Evolutionary conservation across 30 jellyfish, hydroid and myxozoan genomes (phyloP).

Genomic region (Hydractinia symbiolongicarpus): DNA sequence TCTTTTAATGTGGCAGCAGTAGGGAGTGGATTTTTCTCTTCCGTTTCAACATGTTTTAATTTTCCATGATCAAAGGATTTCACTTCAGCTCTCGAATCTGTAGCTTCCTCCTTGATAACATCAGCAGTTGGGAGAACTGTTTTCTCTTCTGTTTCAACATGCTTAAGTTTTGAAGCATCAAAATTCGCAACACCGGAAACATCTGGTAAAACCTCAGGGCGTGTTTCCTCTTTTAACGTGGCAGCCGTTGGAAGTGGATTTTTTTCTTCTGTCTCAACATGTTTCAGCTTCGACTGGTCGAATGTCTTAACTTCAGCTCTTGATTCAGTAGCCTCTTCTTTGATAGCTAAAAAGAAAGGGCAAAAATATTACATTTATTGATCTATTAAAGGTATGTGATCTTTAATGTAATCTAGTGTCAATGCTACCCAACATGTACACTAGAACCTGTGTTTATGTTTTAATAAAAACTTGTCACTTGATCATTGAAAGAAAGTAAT

Average conservation of each 20-base stretch:
- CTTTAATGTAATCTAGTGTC: background rate
- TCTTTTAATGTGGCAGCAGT: slow-evolving; percentile 78
- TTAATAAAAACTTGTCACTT: no score
- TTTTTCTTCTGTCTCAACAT: slow-evolving; percentile 89
- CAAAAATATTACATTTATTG: background rate
- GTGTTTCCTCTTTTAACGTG: slow-evolving; percentile 56
- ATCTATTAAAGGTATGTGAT: background rate
- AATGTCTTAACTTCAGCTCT: slow-evolving; percentile 81
- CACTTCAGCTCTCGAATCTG: slow-evolving; percentile 84
- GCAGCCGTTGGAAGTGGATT: slow-evolving; percentile 84
- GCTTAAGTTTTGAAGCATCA: slow-evolving; percentile 52
- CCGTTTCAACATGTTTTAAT: slow-evolving; percentile 92
- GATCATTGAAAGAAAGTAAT: no score
- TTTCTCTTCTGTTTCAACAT: slow-evolving; percentile 69
- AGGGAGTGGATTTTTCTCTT: slow-evolving; percentile 89
- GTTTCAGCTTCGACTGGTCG: slow-evolving; percentile 75
- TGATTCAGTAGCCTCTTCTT: slow-evolving; percentile 70
- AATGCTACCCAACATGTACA: no score
- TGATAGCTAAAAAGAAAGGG: slow-evolving; percentile 38
- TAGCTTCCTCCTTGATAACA: slow-evolving; percentile 77
- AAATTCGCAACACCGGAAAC: slow-evolving; percentile 66
- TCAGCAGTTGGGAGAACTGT: slow-evolving; percentile 73
- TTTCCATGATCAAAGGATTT: slow-evolving; percentile 71
- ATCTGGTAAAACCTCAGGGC: slow-evolving; percentile 79
- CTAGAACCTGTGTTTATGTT: no score